Base-by-base conservation (phyloP, 92 coral and sea anemone genomes). In the Siderastrea radians region DNA sequence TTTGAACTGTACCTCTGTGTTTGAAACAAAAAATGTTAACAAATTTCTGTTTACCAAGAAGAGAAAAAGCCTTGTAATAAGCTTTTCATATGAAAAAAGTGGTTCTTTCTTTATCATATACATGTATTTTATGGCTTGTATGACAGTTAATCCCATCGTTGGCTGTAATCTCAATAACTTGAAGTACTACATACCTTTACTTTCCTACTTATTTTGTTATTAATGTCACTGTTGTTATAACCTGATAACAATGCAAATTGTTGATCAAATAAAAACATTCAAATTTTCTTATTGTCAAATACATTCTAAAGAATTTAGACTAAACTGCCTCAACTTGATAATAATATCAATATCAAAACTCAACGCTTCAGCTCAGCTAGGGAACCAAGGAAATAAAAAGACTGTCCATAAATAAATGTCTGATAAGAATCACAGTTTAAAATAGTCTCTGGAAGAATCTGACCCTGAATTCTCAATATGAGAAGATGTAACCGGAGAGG, bases 301-400 rank as follows among this genome's bases (percentile, higher is more conserved):
- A 72, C 76, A 72, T 72, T 72, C 76, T 72, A 72, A 72, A 72
- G 54, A 72, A 72, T 72, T 72, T 72, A 50, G 76, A 72, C 76
- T 72, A n/a, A n/a, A 72, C 12, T 2, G 7, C 13, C 76, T 72
- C 54, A 72, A 72, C 76, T 72, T 46, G 76, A 72, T 72, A 72
- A 72, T 72, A 46, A 72, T 54, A 72, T 72, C 76, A 72, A 72
- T 72, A 72, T 50, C 76, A 72, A 4, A 72, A 72, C 76, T 72
- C 76, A 72, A 72, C 76, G 11, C 76, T 72, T 72, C n/a, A 3
- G 5, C 76, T 46, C 55, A 72, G 76, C 76, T 72, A 72, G 76
- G 76, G 76, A 72, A 72, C 76, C 14, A 46, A 72, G 17, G 55
- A 64, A 64, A 64, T 64, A 64, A 64, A 64, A 14, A 64, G 69